Evolutionary conservation across 2,113 vertebrate species (phyloP).

Genomic region (Marcusenius ussheri): DNA sequence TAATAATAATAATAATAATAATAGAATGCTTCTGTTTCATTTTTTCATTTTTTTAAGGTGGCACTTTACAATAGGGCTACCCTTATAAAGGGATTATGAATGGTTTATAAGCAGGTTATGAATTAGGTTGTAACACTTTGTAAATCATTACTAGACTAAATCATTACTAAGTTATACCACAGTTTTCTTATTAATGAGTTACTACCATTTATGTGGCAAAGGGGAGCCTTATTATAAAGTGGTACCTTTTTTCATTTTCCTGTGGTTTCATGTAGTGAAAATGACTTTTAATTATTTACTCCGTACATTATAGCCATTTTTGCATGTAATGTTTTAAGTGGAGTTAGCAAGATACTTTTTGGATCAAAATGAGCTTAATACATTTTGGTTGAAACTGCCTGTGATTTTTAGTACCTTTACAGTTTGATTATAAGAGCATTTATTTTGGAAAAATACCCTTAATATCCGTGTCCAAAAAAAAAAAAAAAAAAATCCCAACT

Average conservation of each 20-base stretch:
- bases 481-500: background rate
- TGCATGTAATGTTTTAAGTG: background rate
- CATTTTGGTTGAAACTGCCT: background rate
- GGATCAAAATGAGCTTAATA: background rate
- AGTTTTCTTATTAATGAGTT: too few species aligned
- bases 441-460: background rate
- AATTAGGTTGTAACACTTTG: too few species aligned
- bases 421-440: background rate
- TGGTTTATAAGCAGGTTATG: too few species aligned
- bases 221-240: too few species aligned
- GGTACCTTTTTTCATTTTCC: background rate
- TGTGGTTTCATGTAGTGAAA: background rate
- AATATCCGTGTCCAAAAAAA: background rate
- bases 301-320: background rate
- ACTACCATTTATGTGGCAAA: too few species aligned
- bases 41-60: too few species aligned
- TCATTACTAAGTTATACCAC: too few species aligned
- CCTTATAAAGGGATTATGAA: too few species aligned
- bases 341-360: background rate
- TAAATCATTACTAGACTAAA: too few species aligned
- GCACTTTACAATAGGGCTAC: too few species aligned
- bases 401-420: background rate
- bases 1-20: too few species aligned
- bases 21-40: background rate
- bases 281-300: background rate